These are phyloP conservation scores for Damaliscus lunatus DNA, from an alignment of 2,113 vertebrate genomes.

Conservation along the genomic window DNA sequence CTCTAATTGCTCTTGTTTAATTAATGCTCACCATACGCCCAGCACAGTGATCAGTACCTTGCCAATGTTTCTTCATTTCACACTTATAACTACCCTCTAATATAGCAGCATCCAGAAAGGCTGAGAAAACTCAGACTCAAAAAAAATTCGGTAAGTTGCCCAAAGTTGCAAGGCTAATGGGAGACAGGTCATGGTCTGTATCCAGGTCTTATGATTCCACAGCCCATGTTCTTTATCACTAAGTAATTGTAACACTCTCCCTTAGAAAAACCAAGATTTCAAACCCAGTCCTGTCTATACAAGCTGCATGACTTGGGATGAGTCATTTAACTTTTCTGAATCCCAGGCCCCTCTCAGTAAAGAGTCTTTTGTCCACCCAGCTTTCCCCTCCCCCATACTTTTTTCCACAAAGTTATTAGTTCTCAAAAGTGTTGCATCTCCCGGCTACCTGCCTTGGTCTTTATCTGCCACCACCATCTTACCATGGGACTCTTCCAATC, in stretches of 20 bases:
- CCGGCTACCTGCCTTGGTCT: background rate
- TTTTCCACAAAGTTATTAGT: background rate
- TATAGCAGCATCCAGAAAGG: background rate
- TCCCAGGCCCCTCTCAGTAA: background rate
- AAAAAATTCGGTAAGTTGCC: background rate
- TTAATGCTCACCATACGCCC: background rate
- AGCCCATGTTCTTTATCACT: background rate
- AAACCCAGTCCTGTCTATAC: background rate
- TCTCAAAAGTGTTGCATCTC: background rate
- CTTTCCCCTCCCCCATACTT: background rate
- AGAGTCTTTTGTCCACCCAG: background rate
- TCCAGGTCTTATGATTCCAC: background rate
- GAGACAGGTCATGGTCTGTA: background rate
- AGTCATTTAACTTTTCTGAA: background rate
- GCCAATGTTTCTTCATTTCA: background rate
- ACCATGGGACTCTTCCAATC: background rate
- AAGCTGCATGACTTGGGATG: background rate
- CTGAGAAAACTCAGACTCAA: background rate
- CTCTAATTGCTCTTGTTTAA: background rate
- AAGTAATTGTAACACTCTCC: background rate
- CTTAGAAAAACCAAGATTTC: background rate
- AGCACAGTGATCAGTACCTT: background rate
- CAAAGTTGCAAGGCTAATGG: background rate
- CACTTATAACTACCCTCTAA: background rate
- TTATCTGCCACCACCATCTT: background rate